Conservation (phyloP, 1,140 invertebrate species). For the Bombus haemorrhoidalis region DNA sequence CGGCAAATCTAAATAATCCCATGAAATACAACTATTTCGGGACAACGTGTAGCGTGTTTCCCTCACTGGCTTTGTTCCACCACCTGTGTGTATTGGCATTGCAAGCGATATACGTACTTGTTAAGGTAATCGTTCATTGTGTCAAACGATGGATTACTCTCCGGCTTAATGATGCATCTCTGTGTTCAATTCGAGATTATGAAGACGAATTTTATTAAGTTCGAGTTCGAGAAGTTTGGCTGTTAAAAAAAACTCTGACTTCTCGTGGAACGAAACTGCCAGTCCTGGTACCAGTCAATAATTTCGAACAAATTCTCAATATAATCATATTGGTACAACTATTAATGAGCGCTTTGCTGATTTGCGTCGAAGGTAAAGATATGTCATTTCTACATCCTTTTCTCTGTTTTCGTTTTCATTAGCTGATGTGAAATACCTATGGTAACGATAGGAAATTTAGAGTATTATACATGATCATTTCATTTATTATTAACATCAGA, state of each 20-base stretch:
- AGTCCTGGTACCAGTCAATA: slow-evolving; percentile 14
- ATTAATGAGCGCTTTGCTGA: slow-evolving; percentile 46
- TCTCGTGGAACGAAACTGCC: slow-evolving; percentile 39
- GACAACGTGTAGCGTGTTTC: slow-evolving; percentile 51
- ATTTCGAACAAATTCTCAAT: slow-evolving; percentile 45
- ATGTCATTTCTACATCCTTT: no score
- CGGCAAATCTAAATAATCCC: neutral
- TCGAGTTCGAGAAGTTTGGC: slow-evolving; percentile 7
- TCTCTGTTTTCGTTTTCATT: neutral
- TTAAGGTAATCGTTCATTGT: slow-evolving; percentile 48
- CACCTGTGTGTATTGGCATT: slow-evolving; percentile 16
- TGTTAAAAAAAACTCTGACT: slow-evolving; percentile 3
- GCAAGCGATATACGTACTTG: slow-evolving; percentile 35
- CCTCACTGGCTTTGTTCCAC: neutral
- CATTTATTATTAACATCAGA: no score
- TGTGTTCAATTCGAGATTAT: slow-evolving; percentile 57
- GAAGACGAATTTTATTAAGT: slow-evolving; percentile 29
- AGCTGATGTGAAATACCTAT: no score
- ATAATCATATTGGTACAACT: slow-evolving; percentile 52
- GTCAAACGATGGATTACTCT: slow-evolving; percentile 65
- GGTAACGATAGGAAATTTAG: no score
- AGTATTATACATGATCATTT: no score
- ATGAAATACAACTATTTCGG: slow-evolving; percentile 24
- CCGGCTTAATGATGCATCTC: slow-evolving; percentile 54
- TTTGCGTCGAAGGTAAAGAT: slow-evolving; percentile 64